A percentile compares a stretch with the other conserved stretches of the same genome.
These are phyloP conservation scores for Dolichotis patagonum DNA, from an alignment of 2,113 vertebrate species.

Conservation along the genomic window DNA sequence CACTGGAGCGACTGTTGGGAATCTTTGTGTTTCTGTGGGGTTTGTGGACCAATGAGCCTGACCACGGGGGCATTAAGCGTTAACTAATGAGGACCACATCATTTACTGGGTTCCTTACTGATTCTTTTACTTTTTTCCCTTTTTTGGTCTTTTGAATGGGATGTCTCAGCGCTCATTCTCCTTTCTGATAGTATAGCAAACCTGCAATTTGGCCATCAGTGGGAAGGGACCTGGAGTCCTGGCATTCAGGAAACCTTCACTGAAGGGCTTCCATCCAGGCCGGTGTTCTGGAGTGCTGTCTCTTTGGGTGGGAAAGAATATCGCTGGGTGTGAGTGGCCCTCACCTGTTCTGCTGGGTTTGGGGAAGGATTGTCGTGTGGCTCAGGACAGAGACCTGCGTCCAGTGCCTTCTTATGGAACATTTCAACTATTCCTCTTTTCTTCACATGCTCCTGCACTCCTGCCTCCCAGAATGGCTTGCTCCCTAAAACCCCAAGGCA, in stretches of 20 bases:
- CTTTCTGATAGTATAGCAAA: not conserved
- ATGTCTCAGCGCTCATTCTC: not conserved
- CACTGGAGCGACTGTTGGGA: too few relatives aligned
- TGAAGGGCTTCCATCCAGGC: not conserved
- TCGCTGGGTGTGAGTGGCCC: not conserved
- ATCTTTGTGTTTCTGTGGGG: not conserved
- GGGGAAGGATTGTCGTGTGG: not conserved
- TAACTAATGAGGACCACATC: not conserved
- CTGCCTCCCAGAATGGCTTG: not conserved
- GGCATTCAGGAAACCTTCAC: not conserved
- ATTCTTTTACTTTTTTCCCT: not conserved
- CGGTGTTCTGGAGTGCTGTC: not conserved
- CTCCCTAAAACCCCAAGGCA: not conserved
- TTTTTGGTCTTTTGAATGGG: not conserved
- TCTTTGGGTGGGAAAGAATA: not conserved
- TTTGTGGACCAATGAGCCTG: not conserved
- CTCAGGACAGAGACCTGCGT: not conserved
- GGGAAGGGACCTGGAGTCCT: not conserved
- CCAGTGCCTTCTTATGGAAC: not conserved
- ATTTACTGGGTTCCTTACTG: not conserved
- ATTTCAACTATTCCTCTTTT: not conserved
- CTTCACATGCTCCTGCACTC: fast-evolving
- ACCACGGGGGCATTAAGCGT: not conserved
- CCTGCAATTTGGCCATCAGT: not conserved
- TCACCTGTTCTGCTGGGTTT: not conserved